Conservation (phyloP, 92 coral and sea anemone genomes). For the Epizoanthus ramosus region DNA sequence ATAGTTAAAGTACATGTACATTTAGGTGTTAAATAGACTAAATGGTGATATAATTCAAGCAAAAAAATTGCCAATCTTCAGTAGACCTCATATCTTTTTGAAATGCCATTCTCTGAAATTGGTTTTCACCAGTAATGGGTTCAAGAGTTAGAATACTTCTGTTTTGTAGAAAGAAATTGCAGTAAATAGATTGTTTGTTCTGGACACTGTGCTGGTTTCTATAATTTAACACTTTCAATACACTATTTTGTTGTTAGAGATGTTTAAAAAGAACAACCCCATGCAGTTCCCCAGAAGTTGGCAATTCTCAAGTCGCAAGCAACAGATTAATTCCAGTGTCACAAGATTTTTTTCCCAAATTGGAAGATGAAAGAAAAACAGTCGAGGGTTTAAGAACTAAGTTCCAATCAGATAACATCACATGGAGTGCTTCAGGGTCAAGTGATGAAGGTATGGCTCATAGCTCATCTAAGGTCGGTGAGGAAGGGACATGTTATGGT, state of each 20-base stretch:
- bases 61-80: too few relatives aligned
- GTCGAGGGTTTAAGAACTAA: neutral
- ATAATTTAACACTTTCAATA: neutral
- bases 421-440: constrained; percentile 39
- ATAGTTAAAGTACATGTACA: too few relatives aligned
- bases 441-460: constrained; percentile 34
- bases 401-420: neutral
- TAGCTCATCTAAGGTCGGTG: neutral
- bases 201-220: too few relatives aligned
- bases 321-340: neutral
- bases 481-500: neutral
- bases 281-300: neutral
- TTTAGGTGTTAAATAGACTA: too few relatives aligned
- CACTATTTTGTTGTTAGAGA: neutral
- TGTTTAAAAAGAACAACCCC: constrained; percentile 2
- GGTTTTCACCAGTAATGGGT: too few relatives aligned
- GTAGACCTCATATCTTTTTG: too few relatives aligned
- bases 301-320: neutral
- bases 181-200: too few relatives aligned
- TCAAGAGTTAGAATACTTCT: too few relatives aligned
- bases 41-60: too few relatives aligned
- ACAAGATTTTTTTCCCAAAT: neutral
- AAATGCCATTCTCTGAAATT: too few relatives aligned
- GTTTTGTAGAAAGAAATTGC: too few relatives aligned
- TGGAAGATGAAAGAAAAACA: neutral